Conservation (phyloP, 2,113 vertebrate genomes). For the Clarias batrachus region DNA sequence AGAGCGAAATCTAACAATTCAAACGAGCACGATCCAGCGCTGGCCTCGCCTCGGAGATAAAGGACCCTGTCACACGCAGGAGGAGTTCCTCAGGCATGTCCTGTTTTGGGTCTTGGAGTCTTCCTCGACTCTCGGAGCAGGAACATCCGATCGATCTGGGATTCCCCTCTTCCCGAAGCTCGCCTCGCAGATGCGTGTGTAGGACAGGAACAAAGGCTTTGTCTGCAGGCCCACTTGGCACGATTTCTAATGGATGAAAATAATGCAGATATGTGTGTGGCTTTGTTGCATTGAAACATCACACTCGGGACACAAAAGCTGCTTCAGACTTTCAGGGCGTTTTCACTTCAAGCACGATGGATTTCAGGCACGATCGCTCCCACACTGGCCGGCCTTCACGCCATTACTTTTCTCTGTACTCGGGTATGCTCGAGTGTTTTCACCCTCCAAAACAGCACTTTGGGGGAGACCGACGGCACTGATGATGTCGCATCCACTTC, state of each 20-base stretch:
- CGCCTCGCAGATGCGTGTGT: slow-evolving; percentile 23
- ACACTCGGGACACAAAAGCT: not conserved
- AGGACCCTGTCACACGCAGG: slow-evolving; percentile 7
- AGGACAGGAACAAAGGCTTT: slow-evolving; percentile 36
- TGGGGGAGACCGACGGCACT: no score
- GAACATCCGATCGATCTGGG: slow-evolving; percentile 21
- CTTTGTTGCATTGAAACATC: not conserved
- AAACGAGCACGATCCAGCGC: not conserved
- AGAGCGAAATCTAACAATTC: slow-evolving; percentile 13
- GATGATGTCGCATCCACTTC: no score
- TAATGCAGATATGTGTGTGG: not conserved
- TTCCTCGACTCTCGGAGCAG: slow-evolving; percentile 11
- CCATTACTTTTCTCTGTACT: no score
- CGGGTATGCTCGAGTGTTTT: no score
- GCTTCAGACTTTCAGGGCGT: not conserved
- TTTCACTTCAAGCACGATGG: no score
- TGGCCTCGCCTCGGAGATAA: slow-evolving; percentile 9
- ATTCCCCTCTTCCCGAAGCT: slow-evolving; percentile 42
- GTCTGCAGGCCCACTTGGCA: slow-evolving; percentile 25
- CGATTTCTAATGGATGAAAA: not conserved
- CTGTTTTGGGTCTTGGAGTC: slow-evolving; percentile 32
- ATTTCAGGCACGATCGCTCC: no score
- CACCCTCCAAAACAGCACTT: no score
- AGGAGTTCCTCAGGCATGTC: slow-evolving; percentile 13
- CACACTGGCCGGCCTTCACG: no score